A percentile compares a stretch with the other conserved stretches of the same genome.
phyloP scores from a whole-genome alignment of 2,888 invertebrate genomes.

The Leucophora obtusa region DNA sequence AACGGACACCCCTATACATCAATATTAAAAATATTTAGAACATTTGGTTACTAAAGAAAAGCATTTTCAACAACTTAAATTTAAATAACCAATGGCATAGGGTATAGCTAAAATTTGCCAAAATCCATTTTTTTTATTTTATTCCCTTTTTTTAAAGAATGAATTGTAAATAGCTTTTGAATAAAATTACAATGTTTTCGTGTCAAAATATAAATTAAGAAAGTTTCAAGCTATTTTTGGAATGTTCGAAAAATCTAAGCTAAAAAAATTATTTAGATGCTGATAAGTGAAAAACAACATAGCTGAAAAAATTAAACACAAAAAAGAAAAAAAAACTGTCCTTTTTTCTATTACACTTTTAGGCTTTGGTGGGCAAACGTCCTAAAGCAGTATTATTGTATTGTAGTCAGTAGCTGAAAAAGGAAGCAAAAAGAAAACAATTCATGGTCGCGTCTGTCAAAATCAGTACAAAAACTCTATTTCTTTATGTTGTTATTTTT shows the following conservation, averaged over 20 bases:
- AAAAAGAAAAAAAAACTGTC: constrained; percentile 6
- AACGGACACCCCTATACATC: no score
- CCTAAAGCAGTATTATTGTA: constrained; percentile 31
- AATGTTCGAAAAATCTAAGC: constrained; percentile 16
- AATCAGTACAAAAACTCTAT: constrained; percentile 57
- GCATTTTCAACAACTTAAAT: no score
- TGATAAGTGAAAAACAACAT: constrained; percentile 49
- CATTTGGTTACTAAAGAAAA: no score
- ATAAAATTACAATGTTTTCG: constrained; percentile 36
- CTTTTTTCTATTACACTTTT: constrained; percentile 11
- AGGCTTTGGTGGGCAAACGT: constrained; percentile 25
- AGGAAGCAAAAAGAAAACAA: constrained; percentile 38
- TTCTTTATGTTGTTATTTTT: constrained; percentile 16
- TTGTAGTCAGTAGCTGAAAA: constrained; percentile 34
- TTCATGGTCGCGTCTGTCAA: constrained; percentile 64
- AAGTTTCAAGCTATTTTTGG: constrained; percentile 40
- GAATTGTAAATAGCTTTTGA: background rate
- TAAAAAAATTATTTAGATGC: constrained; percentile 53
- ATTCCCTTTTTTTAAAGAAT: no score
- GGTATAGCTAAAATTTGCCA: no score
- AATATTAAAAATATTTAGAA: no score
- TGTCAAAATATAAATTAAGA: constrained; percentile 52
- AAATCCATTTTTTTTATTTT: no score
- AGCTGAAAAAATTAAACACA: background rate
- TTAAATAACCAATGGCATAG: no score